Evolutionary conservation across 2,113 vertebrate genomes (phyloP), one percentile per base, ranked within the genome.

Genomic region (Festucalex cinctus): DNA sequence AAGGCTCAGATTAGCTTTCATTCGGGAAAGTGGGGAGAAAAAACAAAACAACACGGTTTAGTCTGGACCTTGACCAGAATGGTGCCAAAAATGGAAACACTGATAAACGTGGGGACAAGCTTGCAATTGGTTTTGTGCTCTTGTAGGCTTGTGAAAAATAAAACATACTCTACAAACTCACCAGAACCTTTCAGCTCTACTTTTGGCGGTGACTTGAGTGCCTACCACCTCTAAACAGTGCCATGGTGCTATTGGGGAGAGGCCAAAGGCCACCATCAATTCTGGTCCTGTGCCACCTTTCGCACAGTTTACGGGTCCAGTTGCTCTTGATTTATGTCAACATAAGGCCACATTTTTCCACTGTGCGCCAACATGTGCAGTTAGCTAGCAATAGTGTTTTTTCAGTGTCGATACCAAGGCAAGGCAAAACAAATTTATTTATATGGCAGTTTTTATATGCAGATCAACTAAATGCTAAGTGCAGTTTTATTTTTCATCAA

Each of bases 81-180:
- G 65, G 46, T 32, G 37, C 75, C 62, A 64, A 81, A 79, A 83
- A 67, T 72, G 75, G 76, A 78, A 74, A 54, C 16, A 59, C 68
- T 48, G 83, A 83, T 74, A 83, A 81, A 71, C 37, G 10, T 59
- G 41, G 49, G 28, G 53, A 74, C 54, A 26, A 48, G 65, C 63
- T 65, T 19, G 41, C 6, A 69, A 6, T 35, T 73, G 63, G 37
- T 77, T 71, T 19, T 59, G 51, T 60, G 70, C 60, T 28, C 39
- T 14, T 79, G 71, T 28, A 73, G 78, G 63, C 63, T 80, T 75
- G 58, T 67, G 51, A 71, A 46, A 26, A n/a, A 49, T 17, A 46
- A 46, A 1, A 68, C 66, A 71, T 61, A 68, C 48, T 9, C 19
- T 67, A 66, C 48, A 37, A 28, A 3, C 58, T 53, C 9, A 20